Base-by-base conservation (phyloP, 2,113 vertebrate genomes). In the Bos taurus region DNA sequence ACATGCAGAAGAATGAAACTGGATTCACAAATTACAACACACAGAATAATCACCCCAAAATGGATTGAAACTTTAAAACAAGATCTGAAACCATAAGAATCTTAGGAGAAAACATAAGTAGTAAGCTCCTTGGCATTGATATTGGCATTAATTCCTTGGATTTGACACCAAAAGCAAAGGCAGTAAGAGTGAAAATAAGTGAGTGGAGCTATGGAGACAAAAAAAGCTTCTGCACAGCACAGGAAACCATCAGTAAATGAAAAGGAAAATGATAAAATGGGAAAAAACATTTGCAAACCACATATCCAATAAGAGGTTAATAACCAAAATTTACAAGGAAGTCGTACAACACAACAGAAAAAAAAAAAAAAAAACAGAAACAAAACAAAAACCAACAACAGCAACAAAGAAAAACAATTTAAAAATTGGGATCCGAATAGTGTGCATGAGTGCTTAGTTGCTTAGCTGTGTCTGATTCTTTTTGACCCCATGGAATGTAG, bases 241-340 rank as follows among this genome's bases (percentile, higher is more conserved):
- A 54, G 16, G 56, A 85, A 85, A 95, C 28, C n/a, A 64, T 12
- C 28, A 36, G 2, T 21, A 80, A 56, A 64, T 28, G 56, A 78
- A 82, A 86, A 91, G 64, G 21, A 48, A 62, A 28, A 56, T 6
- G 28, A 36, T 36, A 23, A 46, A 60, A 90, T 52, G 54, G 19
- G 54, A 85, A 46, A 60, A 84, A 77, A 85, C 26, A 78, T 36
- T n/a, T 91, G 46, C 48, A 95, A 91, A 78, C 57, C n/a, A 54
- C 5, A 12, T 64, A 62, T 23, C 88, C 17, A 23, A 26, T 52
- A 28, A 78, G 26, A 11, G 14, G 21, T 46, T 91, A 81, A 81
- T 62, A 43, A 54, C 26, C 64, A 85, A 77, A 90, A 62, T 56
- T 62, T 54, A 78, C 3, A 84, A 77, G 46, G n/a, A 90, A 50